These are phyloP conservation scores for Conistra vaccinii DNA, from an alignment of 2,888 invertebrate species.

Conservation along the genomic window DNA sequence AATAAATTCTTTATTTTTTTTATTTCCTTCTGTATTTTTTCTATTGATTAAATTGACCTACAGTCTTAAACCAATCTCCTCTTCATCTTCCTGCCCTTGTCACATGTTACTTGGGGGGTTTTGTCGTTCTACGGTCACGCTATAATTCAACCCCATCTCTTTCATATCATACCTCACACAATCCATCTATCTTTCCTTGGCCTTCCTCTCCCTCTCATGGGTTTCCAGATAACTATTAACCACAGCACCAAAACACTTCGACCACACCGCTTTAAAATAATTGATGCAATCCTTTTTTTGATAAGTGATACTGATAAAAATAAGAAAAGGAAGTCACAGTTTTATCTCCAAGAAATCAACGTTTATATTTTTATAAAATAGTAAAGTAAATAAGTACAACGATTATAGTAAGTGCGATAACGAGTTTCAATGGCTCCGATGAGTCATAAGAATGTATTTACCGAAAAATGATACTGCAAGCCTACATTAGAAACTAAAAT, in stretches of 20 bases:
- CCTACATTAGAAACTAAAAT: no score
- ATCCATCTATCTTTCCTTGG: background rate
- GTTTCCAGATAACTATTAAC: background rate
- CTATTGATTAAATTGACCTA: background rate
- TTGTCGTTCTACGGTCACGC: background rate
- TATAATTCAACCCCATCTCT: background rate
- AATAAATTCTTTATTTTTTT: no score
- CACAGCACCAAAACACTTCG: background rate
- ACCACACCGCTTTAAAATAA: background rate
- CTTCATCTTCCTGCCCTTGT: background rate
- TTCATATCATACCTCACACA: background rate
- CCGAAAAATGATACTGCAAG: no score
- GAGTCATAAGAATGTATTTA: constrained; percentile 11
- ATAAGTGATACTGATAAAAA: constrained; percentile 7
- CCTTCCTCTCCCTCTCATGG: background rate
- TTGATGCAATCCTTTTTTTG: background rate
- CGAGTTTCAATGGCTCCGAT: constrained; percentile 10
- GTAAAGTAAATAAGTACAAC: constrained; percentile 4
- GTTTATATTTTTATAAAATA: constrained; percentile 3
- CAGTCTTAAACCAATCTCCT: background rate
- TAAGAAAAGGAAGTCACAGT: background rate
- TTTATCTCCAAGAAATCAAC: background rate
- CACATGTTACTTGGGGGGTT: background rate
- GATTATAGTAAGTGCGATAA: constrained; percentile 11
- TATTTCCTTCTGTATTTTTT: background rate